Percentiles rank a stretch among this genome's conserved stretches.
These are phyloP conservation scores for Harpagifer antarcticus DNA, from an alignment of 2,797 vertebrate genomes.

Conservation along the genomic window DNA sequence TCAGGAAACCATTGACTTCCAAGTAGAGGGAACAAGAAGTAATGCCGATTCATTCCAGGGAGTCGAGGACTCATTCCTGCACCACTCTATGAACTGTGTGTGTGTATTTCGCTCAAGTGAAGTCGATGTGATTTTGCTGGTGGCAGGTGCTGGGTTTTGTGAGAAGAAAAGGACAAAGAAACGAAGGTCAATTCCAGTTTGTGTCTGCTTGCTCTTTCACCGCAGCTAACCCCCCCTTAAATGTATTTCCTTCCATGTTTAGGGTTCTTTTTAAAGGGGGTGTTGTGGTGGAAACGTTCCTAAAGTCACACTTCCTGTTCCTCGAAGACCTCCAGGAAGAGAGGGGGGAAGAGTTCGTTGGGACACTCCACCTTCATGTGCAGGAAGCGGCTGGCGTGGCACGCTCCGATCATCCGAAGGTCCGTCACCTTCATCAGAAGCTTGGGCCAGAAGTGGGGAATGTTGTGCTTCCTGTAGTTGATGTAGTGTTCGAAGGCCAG, in stretches of 20 bases:
- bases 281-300: background rate
- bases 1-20: too few relatives aligned
- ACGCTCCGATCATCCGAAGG: constrained; percentile 95
- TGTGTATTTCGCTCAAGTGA: constrained; percentile 38
- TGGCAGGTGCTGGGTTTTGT: constrained; percentile 48
- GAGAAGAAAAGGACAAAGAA: constrained; percentile 8
- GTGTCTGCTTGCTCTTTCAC: constrained; percentile 11
- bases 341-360: constrained; percentile 93
- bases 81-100: background rate
- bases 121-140: constrained; percentile 61
- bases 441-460: constrained; percentile 97
- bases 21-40: too few relatives aligned
- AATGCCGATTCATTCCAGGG: too few relatives aligned
- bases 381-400: constrained; percentile 95
- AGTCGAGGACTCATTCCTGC: too few relatives aligned
- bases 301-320: constrained; percentile 91
- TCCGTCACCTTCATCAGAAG: constrained; percentile 98
- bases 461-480: constrained; percentile 96
- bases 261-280: constrained; percentile 9
- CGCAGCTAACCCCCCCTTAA: background rate
- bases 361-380: constrained; percentile 97
- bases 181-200: constrained; percentile 13
- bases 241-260: background rate
- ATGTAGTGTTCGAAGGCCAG: constrained; percentile 96
- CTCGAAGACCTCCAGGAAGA: constrained; percentile 95